These are phyloP conservation scores for Verasper variegatus DNA, from an alignment of 2,113 vertebrate species.

Conservation along the genomic window DNA sequence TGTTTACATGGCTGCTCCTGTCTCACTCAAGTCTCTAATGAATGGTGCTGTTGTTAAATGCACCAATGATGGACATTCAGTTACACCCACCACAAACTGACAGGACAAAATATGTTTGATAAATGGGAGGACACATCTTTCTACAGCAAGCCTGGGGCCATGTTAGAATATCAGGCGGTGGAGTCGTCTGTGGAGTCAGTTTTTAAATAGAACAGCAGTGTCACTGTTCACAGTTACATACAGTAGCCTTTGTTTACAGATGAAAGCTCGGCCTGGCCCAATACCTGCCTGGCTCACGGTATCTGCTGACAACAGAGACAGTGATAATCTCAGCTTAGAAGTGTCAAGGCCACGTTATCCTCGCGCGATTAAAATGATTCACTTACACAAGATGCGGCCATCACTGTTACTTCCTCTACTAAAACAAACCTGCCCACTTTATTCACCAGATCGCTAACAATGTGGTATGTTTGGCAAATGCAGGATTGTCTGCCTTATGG, in stretches of 20 bases:
- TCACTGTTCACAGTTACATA: not conserved
- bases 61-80: constrained; percentile 5
- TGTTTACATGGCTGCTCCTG: constrained; percentile 30
- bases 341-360: constrained; percentile 69
- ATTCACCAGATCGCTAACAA: too few species aligned
- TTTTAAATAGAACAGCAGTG: not conserved
- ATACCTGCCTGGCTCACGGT: constrained; percentile 3
- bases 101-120: too few species aligned
- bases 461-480: too few species aligned
- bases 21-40: not conserved
- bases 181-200: not conserved
- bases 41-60: constrained; percentile 3
- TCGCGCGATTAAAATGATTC: constrained; percentile 51
- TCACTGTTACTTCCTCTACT: not conserved
- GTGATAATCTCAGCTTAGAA: constrained; percentile 75
- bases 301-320: constrained; percentile 71
- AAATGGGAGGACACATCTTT: not conserved
- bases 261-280: constrained; percentile 15
- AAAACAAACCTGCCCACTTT: not conserved
- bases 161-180: not conserved
- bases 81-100: not conserved
- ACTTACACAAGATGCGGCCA: constrained; percentile 18
- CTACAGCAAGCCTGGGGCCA: not conserved
- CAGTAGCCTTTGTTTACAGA: constrained; percentile 31
- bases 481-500: too few species aligned